Percentiles rank a stretch among this genome's conserved stretches.
These are phyloP conservation scores for Anthonomus grandis DNA, from an alignment of 1,140 invertebrate species.

Conservation along the genomic window DNA sequence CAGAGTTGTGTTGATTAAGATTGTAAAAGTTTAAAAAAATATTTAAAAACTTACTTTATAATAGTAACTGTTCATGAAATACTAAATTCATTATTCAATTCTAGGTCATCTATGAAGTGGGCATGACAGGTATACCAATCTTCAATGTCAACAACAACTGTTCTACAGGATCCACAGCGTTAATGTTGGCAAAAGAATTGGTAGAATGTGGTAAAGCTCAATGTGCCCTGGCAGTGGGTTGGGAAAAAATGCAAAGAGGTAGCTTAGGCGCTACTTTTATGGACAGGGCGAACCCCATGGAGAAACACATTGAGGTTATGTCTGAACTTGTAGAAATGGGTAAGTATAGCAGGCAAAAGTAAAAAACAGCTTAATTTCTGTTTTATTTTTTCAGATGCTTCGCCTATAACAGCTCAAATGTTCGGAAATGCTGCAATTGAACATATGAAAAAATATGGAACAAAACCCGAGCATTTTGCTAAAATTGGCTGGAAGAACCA, in stretches of 20 bases:
- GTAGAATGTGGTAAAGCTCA: constrained; percentile 80
- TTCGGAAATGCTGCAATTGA: constrained; percentile 96
- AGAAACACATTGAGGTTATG: constrained; percentile 88
- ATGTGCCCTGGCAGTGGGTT: constrained; percentile 90
- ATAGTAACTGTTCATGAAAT: background rate
- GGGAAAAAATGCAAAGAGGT: constrained; percentile 97
- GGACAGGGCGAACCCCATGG: constrained; percentile 91
- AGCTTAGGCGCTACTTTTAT: constrained; percentile 77
- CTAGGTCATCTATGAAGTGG: constrained; percentile 77
- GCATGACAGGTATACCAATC: constrained; percentile 95
- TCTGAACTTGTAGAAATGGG: constrained; percentile 72
- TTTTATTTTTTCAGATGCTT: constrained; percentile 47
- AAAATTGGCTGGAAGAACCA: constrained; percentile 99
- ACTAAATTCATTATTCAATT: constrained; percentile 8
- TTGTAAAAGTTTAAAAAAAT: no score
- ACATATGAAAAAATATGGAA: constrained; percentile 97
- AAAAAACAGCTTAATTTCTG: background rate
- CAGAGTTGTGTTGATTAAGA: no score
- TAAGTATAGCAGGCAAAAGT: background rate
- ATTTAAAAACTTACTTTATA: no score
- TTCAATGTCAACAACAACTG: constrained; percentile 99
- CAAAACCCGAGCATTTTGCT: constrained; percentile 87
- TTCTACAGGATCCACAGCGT: constrained; percentile 90
- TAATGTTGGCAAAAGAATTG: constrained; percentile 87
- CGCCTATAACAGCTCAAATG: constrained; percentile 89